These are phyloP conservation scores for Caenorhabditis macrosperma DNA, from an alignment of 2,888 invertebrate genomes.

Conservation along the genomic window DNA sequence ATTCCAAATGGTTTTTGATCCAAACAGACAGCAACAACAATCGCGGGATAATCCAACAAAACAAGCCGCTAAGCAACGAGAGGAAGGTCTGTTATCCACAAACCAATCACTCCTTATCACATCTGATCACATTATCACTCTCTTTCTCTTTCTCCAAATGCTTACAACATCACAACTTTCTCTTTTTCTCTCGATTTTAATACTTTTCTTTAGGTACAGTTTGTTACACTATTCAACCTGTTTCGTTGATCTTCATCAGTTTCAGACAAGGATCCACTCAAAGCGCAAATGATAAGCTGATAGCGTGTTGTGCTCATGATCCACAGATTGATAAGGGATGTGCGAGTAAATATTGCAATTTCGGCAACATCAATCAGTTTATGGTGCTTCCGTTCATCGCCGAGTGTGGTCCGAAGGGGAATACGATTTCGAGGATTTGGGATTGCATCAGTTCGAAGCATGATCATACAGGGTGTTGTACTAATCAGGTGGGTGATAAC, in stretches of 20 bases:
- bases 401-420: slow-evolving; percentile 69
- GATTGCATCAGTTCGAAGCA: slow-evolving; percentile 72
- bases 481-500: slow-evolving; percentile 65
- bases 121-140: no score
- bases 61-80: no score
- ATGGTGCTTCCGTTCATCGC: slow-evolving; percentile 69
- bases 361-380: slow-evolving; percentile 51
- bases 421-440: slow-evolving; percentile 72
- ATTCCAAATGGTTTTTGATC: no score
- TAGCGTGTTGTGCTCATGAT: slow-evolving; percentile 60
- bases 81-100: no score
- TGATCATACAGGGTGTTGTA: slow-evolving; percentile 73
- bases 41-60: no score
- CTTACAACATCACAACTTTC: no score
- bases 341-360: slow-evolving; percentile 65
- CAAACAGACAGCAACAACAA: no score
- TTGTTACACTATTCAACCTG: no score
- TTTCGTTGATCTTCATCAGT: not conserved
- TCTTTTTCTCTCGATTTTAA: no score
- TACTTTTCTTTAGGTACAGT: not conserved
- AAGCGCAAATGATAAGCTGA: slow-evolving; percentile 62
- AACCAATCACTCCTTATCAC: no score
- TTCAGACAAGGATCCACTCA: slow-evolving; percentile 12
- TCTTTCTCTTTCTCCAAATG: no score
- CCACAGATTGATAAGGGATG: slow-evolving; percentile 62